phyloP scores from a whole-genome alignment of 2,113 vertebrate species.

The Protobothrops flavoviridis region DNA sequence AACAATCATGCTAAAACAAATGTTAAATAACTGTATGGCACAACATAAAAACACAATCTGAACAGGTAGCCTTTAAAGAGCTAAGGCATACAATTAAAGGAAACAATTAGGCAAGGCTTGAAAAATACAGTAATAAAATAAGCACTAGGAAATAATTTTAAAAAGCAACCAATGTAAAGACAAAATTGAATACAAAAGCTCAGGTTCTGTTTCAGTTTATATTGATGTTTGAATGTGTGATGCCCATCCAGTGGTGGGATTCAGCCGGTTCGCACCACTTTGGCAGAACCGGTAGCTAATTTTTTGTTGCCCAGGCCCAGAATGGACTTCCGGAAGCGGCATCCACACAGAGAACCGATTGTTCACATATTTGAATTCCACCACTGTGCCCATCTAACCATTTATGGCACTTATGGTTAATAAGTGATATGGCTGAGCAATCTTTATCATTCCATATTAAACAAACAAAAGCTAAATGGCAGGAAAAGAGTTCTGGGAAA shows the following conservation, averaged over 20 bases:
- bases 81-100: neutral
- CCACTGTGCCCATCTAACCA: neutral
- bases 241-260: too few species aligned
- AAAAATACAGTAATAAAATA: slow-evolving; percentile 17
- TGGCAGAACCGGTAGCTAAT: too few species aligned
- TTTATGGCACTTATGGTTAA: neutral
- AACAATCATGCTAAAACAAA: slow-evolving; percentile 38
- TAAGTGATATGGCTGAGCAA: neutral
- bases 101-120: neutral
- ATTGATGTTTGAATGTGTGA: neutral
- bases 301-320: too few species aligned
- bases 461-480: neutral
- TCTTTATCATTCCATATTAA: neutral
- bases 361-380: too few species aligned
- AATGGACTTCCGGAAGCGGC: too few species aligned
- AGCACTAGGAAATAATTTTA: neutral
- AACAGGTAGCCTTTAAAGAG: slow-evolving; percentile 33
- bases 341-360: too few species aligned
- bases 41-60: slow-evolving; percentile 17
- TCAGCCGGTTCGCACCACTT: too few species aligned
- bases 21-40: slow-evolving; percentile 28
- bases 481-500: neutral
- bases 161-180: neutral
- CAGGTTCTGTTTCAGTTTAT: neutral
- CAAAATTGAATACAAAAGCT: fast-evolving